Percentiles rank a stretch among this genome's conserved stretches.
phyloP scores from a whole-genome alignment of 1,140 invertebrate genomes.

The Diabrotica virgifera region DNA sequence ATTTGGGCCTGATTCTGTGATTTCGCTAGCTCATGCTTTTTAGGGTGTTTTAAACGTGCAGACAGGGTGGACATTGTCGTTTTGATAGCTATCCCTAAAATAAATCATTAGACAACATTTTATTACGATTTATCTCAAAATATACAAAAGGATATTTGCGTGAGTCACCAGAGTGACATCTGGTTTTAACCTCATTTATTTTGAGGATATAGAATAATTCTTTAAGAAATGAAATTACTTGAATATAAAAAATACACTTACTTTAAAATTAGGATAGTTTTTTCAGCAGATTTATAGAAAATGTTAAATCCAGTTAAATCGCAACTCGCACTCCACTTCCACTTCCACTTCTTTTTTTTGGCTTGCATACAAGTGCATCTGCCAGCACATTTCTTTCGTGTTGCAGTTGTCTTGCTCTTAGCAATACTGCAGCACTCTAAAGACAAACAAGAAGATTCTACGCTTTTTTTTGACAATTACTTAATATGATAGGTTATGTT shows the following conservation, averaged over 20 bases:
- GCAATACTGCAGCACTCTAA: no score
- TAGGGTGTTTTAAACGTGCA: slow-evolving; percentile 44
- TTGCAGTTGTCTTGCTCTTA: no score
- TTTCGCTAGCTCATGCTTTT: slow-evolving; percentile 46
- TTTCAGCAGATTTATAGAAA: neutral
- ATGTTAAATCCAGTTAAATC: neutral
- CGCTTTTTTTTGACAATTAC: no score
- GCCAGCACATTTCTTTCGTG: no score
- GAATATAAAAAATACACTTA: neutral
- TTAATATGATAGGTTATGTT: no score
- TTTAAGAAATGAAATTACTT: neutral
- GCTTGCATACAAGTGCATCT: no score
- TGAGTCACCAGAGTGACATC: slow-evolving; percentile 12
- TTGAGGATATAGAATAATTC: neutral
- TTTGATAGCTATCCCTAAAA: slow-evolving; percentile 17
- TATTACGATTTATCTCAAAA: slow-evolving; percentile 8
- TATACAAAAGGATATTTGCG: slow-evolving; percentile 11
- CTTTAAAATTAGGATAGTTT: neutral
- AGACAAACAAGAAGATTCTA: no score
- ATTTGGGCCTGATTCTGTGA: slow-evolving; percentile 47
- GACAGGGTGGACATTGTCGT: slow-evolving; percentile 47
- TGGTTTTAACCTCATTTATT: slow-evolving; percentile 10
- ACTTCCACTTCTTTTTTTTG: no score
- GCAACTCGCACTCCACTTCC: no score
- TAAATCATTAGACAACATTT: neutral